Percentiles rank a stretch among this genome's conserved stretches.
phyloP scores from a whole-genome alignment of 1,140 invertebrate species.

The Zaprionus tsacasi region DNA sequence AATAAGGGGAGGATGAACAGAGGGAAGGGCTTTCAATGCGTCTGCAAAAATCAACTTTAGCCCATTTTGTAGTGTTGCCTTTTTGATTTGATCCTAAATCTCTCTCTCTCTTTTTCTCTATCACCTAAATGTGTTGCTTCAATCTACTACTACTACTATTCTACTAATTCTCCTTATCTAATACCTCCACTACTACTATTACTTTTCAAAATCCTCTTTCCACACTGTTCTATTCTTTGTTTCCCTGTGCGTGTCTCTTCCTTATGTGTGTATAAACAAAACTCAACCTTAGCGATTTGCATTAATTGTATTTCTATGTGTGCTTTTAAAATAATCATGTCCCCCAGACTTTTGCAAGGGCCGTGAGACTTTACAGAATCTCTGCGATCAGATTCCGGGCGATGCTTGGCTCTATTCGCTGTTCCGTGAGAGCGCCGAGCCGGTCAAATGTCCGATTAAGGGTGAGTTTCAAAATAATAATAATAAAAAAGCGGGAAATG shows the following conservation, averaged over 20 bases:
- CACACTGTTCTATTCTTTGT: slow-evolving; percentile 30
- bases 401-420: slow-evolving; percentile 94
- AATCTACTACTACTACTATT: slow-evolving; percentile 28
- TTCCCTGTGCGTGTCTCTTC: slow-evolving; percentile 29
- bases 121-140: slow-evolving; percentile 73
- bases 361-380: slow-evolving; percentile 89
- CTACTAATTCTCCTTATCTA: slow-evolving; percentile 20
- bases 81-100: slow-evolving; percentile 41
- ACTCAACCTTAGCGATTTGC: slow-evolving; percentile 73
- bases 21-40: slow-evolving; percentile 58
- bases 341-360: slow-evolving; percentile 91
- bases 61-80: slow-evolving; percentile 41
- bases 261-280: slow-evolving; percentile 36
- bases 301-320: slow-evolving; percentile 83
- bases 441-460: slow-evolving; percentile 93
- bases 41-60: slow-evolving; percentile 37
- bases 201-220: slow-evolving; percentile 37
- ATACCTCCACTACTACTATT: slow-evolving; percentile 52
- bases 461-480: slow-evolving; percentile 80
- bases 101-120: neutral
- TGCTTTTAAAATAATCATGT: slow-evolving; percentile 84
- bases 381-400: slow-evolving; percentile 94
- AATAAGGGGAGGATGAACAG: neutral
- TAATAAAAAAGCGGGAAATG: neutral
- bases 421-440: slow-evolving; percentile 92